Evolutionary conservation across 2,113 vertebrate species (phyloP).

Genomic region (Eptesicus fuscus): DNA sequence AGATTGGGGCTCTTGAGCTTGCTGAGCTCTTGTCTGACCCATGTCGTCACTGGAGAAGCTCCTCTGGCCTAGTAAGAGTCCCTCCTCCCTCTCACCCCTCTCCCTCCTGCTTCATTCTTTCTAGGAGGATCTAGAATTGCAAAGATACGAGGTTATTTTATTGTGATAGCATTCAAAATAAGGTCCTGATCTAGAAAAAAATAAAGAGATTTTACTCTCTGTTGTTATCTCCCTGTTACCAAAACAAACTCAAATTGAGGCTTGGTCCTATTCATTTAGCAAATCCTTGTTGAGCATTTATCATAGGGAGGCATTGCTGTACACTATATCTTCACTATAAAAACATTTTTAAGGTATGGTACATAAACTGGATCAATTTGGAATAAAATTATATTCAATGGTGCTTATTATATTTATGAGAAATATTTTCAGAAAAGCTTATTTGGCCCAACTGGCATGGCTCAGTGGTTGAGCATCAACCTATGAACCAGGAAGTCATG

Average conservation of each 20-base stretch:
- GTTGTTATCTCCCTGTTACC: background rate
- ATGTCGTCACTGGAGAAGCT: background rate
- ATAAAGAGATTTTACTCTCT: background rate
- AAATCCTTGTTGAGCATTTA: background rate
- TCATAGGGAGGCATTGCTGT: background rate
- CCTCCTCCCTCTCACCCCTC: background rate
- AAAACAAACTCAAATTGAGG: background rate
- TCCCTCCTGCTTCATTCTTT: background rate
- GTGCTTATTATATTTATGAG: slow-evolving; percentile 24
- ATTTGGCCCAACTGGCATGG: background rate
- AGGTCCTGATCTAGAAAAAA: background rate
- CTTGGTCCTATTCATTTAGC: background rate
- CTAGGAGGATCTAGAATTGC: background rate
- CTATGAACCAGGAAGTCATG: no score
- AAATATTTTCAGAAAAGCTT: slow-evolving; percentile 28
- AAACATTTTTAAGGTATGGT: background rate
- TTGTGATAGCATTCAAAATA: background rate
- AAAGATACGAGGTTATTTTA: background rate
- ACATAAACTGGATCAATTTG: slow-evolving; percentile 34
- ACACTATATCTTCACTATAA: background rate
- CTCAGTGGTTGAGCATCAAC: no score
- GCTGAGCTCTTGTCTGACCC: background rate
- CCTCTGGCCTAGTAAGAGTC: background rate
- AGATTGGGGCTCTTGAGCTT: background rate
- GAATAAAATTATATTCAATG: slow-evolving; percentile 33